These are phyloP conservation scores for Chaetodon auriga DNA, from an alignment of 2,113 vertebrate species.

Conservation along the genomic window DNA sequence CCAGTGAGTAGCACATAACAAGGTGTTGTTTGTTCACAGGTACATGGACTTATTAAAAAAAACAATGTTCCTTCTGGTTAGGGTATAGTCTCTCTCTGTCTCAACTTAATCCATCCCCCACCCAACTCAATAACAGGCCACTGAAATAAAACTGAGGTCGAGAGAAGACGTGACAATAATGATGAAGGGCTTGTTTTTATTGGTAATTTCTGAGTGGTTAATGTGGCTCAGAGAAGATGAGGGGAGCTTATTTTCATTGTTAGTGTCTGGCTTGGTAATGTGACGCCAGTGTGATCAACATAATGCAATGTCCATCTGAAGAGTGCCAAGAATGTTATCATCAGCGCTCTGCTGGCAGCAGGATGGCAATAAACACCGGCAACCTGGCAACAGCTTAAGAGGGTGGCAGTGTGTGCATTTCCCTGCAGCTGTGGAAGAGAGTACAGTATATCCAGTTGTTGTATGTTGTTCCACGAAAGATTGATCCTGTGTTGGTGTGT, in stretches of 20 bases:
- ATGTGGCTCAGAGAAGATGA: background rate
- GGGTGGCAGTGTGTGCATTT: background rate
- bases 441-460: background rate
- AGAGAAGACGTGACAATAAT: background rate
- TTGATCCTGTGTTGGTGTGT: too few relatives aligned
- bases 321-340: conserved; percentile 36
- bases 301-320: conserved; percentile 23
- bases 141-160: background rate
- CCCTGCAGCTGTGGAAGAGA: background rate
- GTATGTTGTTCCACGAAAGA: background rate
- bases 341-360: conserved; percentile 14
- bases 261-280: conserved; percentile 16
- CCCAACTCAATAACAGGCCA: background rate
- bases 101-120: background rate
- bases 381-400: conserved; percentile 4
- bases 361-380: conserved; percentile 33
- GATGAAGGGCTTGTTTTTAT: background rate
- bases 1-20: background rate
- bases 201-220: background rate
- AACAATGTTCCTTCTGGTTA: background rate
- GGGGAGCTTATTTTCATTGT: conserved; percentile 23
- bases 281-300: conserved; percentile 43
- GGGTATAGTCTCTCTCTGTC: too few relatives aligned
- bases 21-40: background rate
- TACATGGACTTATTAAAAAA: too few relatives aligned